Evolutionary conservation across 1,140 invertebrate genomes (phyloP).

Genomic region (Orchestia grillus): DNA sequence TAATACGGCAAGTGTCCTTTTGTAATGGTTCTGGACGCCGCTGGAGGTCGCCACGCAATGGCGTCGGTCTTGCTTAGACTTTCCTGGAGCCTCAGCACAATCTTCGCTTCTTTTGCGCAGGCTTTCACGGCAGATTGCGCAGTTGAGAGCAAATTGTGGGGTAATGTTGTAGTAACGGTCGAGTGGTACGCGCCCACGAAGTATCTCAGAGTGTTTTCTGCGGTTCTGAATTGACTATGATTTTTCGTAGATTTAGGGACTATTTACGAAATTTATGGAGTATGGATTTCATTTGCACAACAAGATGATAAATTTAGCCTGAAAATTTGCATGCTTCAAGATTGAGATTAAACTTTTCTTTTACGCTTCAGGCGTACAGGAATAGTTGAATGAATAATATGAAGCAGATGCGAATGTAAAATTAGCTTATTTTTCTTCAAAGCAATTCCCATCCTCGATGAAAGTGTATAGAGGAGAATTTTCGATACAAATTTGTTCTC

Average conservation of each 20-base stretch:
- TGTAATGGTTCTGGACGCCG: constrained; percentile 17
- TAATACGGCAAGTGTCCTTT: constrained; percentile 41
- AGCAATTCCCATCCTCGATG: no score
- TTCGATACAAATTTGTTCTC: no score
- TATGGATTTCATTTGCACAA: neutral
- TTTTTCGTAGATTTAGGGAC: neutral
- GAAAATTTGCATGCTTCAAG: neutral
- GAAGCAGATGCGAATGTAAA: neutral
- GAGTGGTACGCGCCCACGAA: neutral
- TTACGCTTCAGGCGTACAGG: neutral
- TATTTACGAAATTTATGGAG: neutral
- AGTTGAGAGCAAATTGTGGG: neutral
- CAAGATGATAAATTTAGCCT: neutral
- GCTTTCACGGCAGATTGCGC: neutral
- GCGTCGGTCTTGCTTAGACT: neutral
- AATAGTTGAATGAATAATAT: neutral
- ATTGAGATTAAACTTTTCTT: neutral
- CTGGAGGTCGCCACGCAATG: neutral
- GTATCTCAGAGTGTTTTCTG: neutral
- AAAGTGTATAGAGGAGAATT: no score
- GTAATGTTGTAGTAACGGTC: neutral
- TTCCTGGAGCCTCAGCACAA: neutral
- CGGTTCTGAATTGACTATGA: no score
- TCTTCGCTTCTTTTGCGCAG: neutral
- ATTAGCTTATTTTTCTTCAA: no score